Base-by-base conservation (phyloP, 2,113 vertebrate species). In the Heterocephalus glaber region DNA sequence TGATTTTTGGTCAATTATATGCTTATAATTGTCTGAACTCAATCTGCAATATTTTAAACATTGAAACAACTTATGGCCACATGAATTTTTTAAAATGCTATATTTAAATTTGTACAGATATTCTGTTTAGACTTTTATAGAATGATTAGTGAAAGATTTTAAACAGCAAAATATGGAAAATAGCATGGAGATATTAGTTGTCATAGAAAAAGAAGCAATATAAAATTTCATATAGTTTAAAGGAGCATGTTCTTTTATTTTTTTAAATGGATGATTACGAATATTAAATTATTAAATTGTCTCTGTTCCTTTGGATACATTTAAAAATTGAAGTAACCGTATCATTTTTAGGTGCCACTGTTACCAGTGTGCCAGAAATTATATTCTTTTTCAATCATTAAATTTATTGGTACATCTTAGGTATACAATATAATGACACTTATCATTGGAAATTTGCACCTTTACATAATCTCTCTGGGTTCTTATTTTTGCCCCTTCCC, bases 91-190 rank as follows among this genome's bases (percentile, higher is more conserved):
- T 3, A 4, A 24, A 93, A 61, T 80, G 38, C 47, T n/a, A 68
- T n/a, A 60, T 77, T 86, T 95, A 81, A 56, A 93, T 56, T 41
- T 90, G 16, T 22, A 44, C 26, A 84, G 9, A 30, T 77, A 63
- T 66, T 94, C 2, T n/a, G 22, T 52, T 77, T 65, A 81, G 41
- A 84, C 28, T 80, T 10, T 66, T 41, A 44, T 13, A 86, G 5
- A 7, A 33, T 85, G 6, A 76, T 72, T 95, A 88, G 65, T 84
- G 87, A 52, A 85, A 95, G 9, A 54, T 3, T 80, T 94, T 87
- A 65, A 81, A 52, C 10, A 76, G 83, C 89, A 95, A 96, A 87
- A 38, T 68, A 66, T 83, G 35, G 30, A 22, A 92, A 90, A 87
- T 54, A 6, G 24, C 87, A 79, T 82, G 33, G 5, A 79, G 90